Evolutionary conservation across 2,888 invertebrate genomes (phyloP).

Genomic region (Aquatica leii): DNA sequence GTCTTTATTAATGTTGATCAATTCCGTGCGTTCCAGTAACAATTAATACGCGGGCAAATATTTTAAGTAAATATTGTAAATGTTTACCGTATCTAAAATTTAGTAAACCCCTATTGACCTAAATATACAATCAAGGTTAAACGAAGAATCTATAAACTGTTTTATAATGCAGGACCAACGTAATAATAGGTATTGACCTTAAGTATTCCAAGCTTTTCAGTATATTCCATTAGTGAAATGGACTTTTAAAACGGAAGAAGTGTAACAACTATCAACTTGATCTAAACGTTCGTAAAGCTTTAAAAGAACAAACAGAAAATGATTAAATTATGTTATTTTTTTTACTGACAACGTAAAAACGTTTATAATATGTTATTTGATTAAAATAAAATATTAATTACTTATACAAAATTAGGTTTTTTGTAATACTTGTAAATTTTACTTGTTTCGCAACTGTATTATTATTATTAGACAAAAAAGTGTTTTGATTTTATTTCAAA

Average conservation of each 20-base stretch:
- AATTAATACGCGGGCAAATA: neutral
- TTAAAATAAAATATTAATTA: too few species aligned
- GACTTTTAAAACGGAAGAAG: constrained; percentile 54
- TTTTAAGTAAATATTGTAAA: neutral
- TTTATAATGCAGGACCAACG: constrained; percentile 55
- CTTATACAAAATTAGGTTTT: too few species aligned
- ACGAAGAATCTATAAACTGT: constrained; percentile 28
- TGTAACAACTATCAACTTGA: constrained; percentile 12
- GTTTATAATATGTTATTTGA: too few species aligned
- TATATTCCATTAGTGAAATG: constrained; percentile 58
- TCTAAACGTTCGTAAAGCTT: constrained; percentile 17
- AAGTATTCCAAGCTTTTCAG: constrained; percentile 37
- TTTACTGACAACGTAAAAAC: too few species aligned
- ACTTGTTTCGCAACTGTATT: too few species aligned
- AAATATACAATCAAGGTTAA: constrained; percentile 28
- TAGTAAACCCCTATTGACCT: constrained; percentile 11
- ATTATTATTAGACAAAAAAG: too few species aligned
- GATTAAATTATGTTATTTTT: neutral
- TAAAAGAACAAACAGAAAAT: constrained; percentile 2
- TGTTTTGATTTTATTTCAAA: too few species aligned
- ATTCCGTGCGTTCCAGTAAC: neutral
- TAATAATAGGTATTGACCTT: constrained; percentile 52
- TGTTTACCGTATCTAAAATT: constrained; percentile 3
- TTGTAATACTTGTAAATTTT: too few species aligned
- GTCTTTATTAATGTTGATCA: too few species aligned